Percentiles rank a stretch among this genome's conserved stretches.
phyloP scores from a whole-genome alignment of 2,888 invertebrate species.

The Tortrix viridana region DNA sequence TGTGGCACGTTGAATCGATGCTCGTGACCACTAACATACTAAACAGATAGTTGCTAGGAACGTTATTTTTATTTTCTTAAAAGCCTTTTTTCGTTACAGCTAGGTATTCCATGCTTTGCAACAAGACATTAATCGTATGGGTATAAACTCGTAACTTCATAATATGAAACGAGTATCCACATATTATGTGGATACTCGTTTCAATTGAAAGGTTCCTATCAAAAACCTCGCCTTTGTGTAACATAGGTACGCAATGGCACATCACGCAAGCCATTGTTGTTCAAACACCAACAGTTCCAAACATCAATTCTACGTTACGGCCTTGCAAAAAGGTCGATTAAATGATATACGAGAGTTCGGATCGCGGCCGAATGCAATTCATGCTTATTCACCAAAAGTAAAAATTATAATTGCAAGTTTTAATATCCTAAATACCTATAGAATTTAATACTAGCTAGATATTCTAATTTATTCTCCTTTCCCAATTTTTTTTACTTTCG shows the following conservation, averaged over 20 bases:
- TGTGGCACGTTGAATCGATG: slow-evolving; percentile 38
- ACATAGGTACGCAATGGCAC: slow-evolving; percentile 17
- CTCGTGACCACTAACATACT: slow-evolving; percentile 36
- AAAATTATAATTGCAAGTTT: too few species aligned
- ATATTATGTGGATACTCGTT: too few species aligned
- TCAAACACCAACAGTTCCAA: slow-evolving; percentile 23
- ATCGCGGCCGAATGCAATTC: not conserved
- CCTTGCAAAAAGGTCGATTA: slow-evolving; percentile 26
- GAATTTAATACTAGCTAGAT: too few species aligned
- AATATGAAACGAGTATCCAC: too few species aligned
- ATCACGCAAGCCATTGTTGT: slow-evolving; percentile 33
- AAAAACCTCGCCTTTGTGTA: slow-evolving; percentile 22
- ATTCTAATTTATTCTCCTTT: not conserved
- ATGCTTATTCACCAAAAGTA: not conserved
- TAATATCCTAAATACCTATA: too few species aligned
- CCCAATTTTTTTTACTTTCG: not conserved
- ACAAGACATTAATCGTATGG: too few species aligned
- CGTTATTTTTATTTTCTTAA: slow-evolving; percentile 22
- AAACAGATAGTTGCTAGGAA: slow-evolving; percentile 36
- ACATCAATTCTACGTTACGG: slow-evolving; percentile 21
- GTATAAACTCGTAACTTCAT: too few species aligned
- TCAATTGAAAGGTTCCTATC: not conserved
- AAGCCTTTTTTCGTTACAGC: slow-evolving; percentile 12
- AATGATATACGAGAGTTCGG: slow-evolving; percentile 1
- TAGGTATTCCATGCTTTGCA: not conserved